Conservation (phyloP, 1,140 invertebrate genomes). For the Rhynchophorus ferrugineus region DNA sequence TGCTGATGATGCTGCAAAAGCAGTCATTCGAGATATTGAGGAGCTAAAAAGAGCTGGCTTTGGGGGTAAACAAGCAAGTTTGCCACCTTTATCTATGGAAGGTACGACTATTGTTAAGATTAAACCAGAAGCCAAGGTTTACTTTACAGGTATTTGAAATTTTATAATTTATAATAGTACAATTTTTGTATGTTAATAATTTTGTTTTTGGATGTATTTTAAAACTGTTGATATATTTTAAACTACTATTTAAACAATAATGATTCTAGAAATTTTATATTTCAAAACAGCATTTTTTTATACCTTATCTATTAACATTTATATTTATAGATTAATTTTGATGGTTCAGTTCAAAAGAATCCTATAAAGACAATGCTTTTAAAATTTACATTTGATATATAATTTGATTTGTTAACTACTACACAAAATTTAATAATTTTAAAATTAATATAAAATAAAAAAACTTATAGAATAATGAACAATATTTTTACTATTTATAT, state of each 20-base stretch:
- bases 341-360: too few species aligned
- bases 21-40: conserved; percentile 35
- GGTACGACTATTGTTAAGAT: background rate
- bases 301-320: too few species aligned
- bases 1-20: conserved; percentile 30
- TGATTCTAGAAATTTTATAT: too few species aligned
- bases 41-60: conserved; percentile 30
- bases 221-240: too few species aligned
- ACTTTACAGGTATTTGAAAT: background rate
- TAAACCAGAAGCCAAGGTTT: background rate
- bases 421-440: too few species aligned
- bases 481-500: background rate
- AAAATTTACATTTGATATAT: too few species aligned
- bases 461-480: background rate
- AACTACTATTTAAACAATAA: too few species aligned
- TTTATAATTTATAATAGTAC: background rate
- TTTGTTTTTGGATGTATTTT: too few species aligned
- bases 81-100: background rate
- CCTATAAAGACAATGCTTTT: too few species aligned
- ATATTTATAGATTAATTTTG: too few species aligned
- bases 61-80: conserved; percentile 1
- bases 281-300: too few species aligned
- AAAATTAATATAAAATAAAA: background rate
- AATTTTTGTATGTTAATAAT: background rate
- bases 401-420: too few species aligned